Evolutionary conservation across 1,140 invertebrate genomes (phyloP), one percentile per base, ranked within the genome.

Genomic region (Hypsibius dujardini): DNA sequence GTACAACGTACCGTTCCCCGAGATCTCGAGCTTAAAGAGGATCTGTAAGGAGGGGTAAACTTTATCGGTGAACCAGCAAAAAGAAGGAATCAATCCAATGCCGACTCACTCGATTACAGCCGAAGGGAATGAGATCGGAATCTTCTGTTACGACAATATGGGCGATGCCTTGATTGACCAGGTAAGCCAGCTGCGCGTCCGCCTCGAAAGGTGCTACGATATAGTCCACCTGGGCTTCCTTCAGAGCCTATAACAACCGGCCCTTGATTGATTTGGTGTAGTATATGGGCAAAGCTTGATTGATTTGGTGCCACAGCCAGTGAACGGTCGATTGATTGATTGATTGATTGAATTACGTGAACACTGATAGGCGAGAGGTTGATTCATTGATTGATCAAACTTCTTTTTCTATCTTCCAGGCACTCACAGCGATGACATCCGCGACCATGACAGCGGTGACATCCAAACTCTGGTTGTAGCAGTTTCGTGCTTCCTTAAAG

Each of bases 141-240:
- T 99, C 96, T 81, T 99, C 95, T 42, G 95, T 98, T 62, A 99
- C 89, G 69, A 98, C 85, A 72, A 95, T 78, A 76, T 98, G 86
- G 47, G 88, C 95, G 72, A 96, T 84, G 71, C 87, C 87, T 70
- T 82, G 84, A 46, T 87, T 84, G 78, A 88, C 90, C 1, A 99
- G 83, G 81, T 89, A 98, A 0, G 95, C 93, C 71, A 99, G 82
- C 81, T 99, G 95, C 59, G 96, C 90, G 81, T 99, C 96, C 1
- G 96, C 94, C 83, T 99, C 96, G 80, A 97, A 98, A 0, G 96
- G 96, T 46, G 96, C 94, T 46, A 98, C 92, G 77, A 98, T 90
- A 78, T 91, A 95, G 78, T 99, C 93, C 15, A 98, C 85, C 75
- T 88, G 87, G 1, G 82, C 77, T 70, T 83, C 81, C 46, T 89